A percentile compares a stretch with the other conserved stretches of the same genome.
phyloP scores from a whole-genome alignment of 35 echinoderm and acorn worm species.

The Anneissia japonica region DNA sequence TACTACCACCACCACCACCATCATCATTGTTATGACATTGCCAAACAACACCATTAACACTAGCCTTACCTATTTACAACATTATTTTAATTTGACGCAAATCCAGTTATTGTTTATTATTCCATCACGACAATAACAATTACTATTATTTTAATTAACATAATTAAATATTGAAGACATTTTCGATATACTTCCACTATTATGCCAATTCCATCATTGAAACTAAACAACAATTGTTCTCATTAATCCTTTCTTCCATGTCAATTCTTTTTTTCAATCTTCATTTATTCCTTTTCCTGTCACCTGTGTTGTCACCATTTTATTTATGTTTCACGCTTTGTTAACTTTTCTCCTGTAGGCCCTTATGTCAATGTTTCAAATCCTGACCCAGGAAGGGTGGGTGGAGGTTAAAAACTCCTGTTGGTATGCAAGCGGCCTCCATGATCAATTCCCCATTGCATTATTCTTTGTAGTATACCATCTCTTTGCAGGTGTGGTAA shows the following conservation, averaged over 20 bases:
- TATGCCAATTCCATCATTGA: too few relatives aligned
- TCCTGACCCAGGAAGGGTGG: slow-evolving; percentile 79
- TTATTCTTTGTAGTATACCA: slow-evolving; percentile 59
- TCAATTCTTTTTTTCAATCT: not conserved
- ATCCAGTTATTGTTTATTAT: too few relatives aligned
- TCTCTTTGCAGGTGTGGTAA: slow-evolving; percentile 74
- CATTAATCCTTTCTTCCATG: not conserved
- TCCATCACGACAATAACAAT: too few relatives aligned
- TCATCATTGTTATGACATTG: too few relatives aligned
- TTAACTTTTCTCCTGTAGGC: slow-evolving; percentile 16
- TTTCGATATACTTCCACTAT: too few relatives aligned
- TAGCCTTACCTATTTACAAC: too few relatives aligned
- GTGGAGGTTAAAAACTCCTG: slow-evolving; percentile 46
- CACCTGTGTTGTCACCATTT: not conserved
- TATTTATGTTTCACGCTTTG: not conserved
- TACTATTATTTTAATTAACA: too few relatives aligned
- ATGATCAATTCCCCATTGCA: slow-evolving; percentile 7
- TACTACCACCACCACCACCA: too few relatives aligned
- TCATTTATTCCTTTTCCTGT: not conserved
- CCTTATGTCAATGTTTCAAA: slow-evolving; percentile 78
- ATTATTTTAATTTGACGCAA: too few relatives aligned
- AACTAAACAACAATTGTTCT: too few relatives aligned
- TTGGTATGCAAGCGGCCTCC: slow-evolving; percentile 11
- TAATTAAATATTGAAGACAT: too few relatives aligned
- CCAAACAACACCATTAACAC: too few relatives aligned